These are phyloP conservation scores for Kuschelorhynchus macadamiae DNA, from an alignment of 2,888 invertebrate genomes.

Conservation along the genomic window DNA sequence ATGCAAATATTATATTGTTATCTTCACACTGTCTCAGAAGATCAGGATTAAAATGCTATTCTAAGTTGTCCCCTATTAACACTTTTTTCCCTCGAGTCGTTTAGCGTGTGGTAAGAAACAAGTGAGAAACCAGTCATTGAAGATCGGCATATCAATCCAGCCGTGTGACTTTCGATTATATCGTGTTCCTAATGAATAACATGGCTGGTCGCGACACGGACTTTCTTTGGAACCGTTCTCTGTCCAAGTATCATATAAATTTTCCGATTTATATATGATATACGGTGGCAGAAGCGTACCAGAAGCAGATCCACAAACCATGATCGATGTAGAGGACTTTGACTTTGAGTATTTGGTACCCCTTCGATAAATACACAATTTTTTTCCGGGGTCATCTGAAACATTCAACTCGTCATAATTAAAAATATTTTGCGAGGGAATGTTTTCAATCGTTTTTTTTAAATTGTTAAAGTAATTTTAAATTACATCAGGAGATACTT, in stretches of 20 bases:
- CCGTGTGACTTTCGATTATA: slow-evolving; percentile 10
- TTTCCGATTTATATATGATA: slow-evolving; percentile 38
- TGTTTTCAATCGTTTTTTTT: slow-evolving; percentile 7
- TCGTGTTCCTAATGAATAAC: slow-evolving; percentile 9
- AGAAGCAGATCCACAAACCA: too few relatives aligned
- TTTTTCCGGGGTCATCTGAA: slow-evolving; percentile 1
- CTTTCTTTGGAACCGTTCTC: slow-evolving; percentile 7
- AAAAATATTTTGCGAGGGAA: neutral
- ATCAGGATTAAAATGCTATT: too few relatives aligned
- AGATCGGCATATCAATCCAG: slow-evolving; percentile 1
- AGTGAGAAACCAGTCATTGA: too few relatives aligned
- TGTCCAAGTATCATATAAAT: slow-evolving; percentile 24
- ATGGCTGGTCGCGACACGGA: slow-evolving; percentile 5
- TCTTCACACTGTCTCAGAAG: too few relatives aligned
- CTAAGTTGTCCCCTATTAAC: neutral
- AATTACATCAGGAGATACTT: slow-evolving; percentile 16
- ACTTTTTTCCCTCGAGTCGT: slow-evolving; percentile 19
- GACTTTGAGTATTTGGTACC: slow-evolving; percentile 11
- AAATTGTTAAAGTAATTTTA: slow-evolving; percentile 24
- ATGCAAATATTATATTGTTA: too few relatives aligned
- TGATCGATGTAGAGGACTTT: too few relatives aligned
- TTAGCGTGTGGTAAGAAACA: slow-evolving; percentile 5
- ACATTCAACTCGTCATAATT: neutral
- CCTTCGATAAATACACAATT: slow-evolving; percentile 16
- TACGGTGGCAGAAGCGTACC: neutral